Conservation (phyloP, 2,113 vertebrate genomes). For the Lota lota region DNA sequence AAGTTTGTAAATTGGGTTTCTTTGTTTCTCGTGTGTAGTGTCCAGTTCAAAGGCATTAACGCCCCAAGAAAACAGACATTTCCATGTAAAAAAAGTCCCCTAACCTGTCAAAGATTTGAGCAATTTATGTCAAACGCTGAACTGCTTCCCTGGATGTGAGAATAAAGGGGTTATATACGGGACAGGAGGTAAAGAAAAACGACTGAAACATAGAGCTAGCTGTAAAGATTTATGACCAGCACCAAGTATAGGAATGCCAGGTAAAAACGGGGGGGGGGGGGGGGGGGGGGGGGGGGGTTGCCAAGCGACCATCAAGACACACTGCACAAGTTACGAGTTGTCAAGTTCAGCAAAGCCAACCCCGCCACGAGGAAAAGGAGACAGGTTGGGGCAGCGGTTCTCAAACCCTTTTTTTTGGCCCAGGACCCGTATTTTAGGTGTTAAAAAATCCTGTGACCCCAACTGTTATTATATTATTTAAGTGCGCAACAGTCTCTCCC, state of each 20-base stretch:
- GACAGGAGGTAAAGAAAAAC: slow-evolving; percentile 13
- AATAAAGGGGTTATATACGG: slow-evolving; percentile 16
- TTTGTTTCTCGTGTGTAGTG: no score
- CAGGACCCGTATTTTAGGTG: no score
- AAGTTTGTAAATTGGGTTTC: no score
- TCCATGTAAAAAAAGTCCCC: no score
- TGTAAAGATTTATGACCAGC: slow-evolving; percentile 40
- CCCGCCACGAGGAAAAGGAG: slow-evolving; percentile 16
- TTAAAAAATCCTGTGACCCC: no score
- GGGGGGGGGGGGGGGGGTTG: slow-evolving; percentile 37
- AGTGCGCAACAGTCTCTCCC: no score
- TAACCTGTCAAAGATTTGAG: background rate
- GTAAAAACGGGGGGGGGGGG: slow-evolving; percentile 28
- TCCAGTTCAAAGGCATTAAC: no score
- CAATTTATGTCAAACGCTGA: slow-evolving; percentile 19
- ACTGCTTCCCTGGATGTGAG: background rate
- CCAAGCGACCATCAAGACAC: slow-evolving; percentile 18
- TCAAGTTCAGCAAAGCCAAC: slow-evolving; percentile 28
- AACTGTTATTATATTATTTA: no score
- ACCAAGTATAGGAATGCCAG: slow-evolving; percentile 29
- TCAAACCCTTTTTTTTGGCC: no score
- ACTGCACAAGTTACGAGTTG: slow-evolving; percentile 20
- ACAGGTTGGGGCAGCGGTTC: slow-evolving; percentile 13
- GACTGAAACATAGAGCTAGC: background rate
- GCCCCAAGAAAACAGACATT: no score